A percentile compares a stretch with the other conserved stretches of the same genome.
These are phyloP conservation scores for Rhipidura dahli DNA, from an alignment of 2,113 vertebrate species.

Conservation along the genomic window DNA sequence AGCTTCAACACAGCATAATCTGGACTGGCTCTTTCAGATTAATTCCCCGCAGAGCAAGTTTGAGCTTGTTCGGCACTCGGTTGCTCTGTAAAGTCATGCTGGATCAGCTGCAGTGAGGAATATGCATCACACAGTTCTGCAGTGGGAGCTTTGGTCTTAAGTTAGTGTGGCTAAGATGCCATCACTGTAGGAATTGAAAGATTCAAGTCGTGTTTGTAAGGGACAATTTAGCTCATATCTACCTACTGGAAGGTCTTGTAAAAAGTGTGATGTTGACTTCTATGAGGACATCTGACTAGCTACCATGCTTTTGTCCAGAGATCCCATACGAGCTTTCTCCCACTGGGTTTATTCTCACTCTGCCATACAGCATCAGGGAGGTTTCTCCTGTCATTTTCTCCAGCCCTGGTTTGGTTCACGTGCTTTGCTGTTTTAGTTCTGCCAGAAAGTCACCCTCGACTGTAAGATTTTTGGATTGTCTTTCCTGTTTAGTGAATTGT, in stretches of 20 bases:
- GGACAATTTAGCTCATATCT: background rate
- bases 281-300: background rate
- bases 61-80: background rate
- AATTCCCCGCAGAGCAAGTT: background rate
- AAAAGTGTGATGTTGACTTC: background rate
- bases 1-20: background rate
- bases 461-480: background rate
- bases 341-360: background rate
- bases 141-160: background rate
- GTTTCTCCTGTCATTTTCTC: background rate
- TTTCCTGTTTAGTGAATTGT: background rate
- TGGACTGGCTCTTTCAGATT: background rate
- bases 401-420: background rate
- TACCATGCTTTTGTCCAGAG: background rate
- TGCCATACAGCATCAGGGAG: background rate
- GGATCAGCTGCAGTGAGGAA: background rate
- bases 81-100: background rate
- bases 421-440: background rate
- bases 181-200: background rate
- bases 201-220: background rate
- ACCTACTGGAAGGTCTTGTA: background rate
- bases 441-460: background rate
- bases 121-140: background rate
- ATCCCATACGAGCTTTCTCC: background rate
- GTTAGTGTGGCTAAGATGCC: background rate